Conservation (phyloP, 1,140 invertebrate genomes). For the Conus betulinus region DNA sequence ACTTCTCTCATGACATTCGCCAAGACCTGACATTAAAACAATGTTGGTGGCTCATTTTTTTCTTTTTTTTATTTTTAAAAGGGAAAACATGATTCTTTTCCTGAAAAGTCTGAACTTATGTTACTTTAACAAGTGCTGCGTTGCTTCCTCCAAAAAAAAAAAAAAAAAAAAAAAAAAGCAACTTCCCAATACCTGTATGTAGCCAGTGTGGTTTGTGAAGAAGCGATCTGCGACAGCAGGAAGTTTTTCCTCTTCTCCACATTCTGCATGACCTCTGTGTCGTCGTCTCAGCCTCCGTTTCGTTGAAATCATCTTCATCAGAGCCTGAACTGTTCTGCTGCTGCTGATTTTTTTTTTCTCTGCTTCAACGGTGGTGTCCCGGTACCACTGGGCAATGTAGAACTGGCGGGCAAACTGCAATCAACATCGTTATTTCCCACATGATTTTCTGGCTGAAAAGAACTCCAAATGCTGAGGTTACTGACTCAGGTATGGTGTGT, state of each 20-base stretch:
- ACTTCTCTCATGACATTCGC: too few relatives aligned
- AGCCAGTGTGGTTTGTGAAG: not conserved
- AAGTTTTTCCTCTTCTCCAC: constrained; percentile 91
- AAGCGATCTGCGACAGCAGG: constrained; percentile 76
- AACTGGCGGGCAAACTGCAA: constrained; percentile 89
- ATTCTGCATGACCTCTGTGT: constrained; percentile 84
- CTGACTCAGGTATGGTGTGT: too few relatives aligned
- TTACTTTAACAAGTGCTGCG: too few relatives aligned
- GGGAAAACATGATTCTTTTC: not conserved
- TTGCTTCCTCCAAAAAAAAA: too few relatives aligned
- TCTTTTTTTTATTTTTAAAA: not conserved
- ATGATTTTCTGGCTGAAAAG: too few relatives aligned
- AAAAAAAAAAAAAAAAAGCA: too few relatives aligned
- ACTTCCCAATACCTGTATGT: not conserved
- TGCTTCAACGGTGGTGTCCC: constrained; percentile 89
- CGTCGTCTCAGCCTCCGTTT: constrained; percentile 76
- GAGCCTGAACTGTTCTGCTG: constrained; percentile 63
- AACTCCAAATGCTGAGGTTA: too few relatives aligned
- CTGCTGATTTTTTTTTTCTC: constrained; percentile 73
- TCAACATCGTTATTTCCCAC: too few relatives aligned
- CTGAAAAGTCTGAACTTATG: too few relatives aligned
- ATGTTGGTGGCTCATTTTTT: too few relatives aligned
- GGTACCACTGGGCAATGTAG: constrained; percentile 98
- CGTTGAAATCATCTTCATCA: constrained; percentile 75
- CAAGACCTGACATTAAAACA: too few relatives aligned